phyloP scores from a whole-genome alignment of 2,888 invertebrate genomes.

The Aleiodes leptofemur region DNA sequence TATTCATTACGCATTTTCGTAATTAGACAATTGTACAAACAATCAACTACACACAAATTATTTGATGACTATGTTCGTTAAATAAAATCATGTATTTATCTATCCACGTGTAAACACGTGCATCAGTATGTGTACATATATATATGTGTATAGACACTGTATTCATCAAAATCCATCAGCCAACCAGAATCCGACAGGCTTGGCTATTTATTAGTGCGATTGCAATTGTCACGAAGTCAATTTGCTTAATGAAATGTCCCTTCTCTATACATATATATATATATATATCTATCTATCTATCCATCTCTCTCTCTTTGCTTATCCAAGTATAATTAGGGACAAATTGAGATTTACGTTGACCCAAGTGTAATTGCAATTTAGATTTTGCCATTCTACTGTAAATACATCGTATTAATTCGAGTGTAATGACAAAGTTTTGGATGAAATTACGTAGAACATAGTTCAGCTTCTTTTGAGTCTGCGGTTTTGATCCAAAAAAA shows the following conservation, averaged over 20 bases:
- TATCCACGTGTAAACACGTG: conserved; percentile 26
- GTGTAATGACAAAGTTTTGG: conserved; percentile 72
- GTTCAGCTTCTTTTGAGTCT: conserved; percentile 57
- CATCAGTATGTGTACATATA: not conserved
- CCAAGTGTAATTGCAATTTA: conserved; percentile 13
- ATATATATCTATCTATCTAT: not conserved
- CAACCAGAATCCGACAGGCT: conserved; percentile 23
- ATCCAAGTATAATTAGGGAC: conserved; percentile 45
- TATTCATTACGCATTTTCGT: conserved; percentile 57
- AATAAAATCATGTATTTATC: conserved; percentile 39
- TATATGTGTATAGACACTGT: too few species aligned
- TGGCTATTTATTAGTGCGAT: conserved; percentile 48
- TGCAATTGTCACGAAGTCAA: conserved; percentile 45
- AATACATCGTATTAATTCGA: conserved; percentile 46
- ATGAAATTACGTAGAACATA: conserved; percentile 70
- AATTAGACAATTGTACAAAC: conserved; percentile 55
- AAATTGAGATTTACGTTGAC: conserved; percentile 40
- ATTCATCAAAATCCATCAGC: conserved; percentile 32
- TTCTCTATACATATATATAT: not conserved
- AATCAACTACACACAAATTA: conserved; percentile 11
- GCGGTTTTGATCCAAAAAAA: conserved; percentile 39
- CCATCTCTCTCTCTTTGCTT: conserved; percentile 5
- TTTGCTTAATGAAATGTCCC: conserved; percentile 30
- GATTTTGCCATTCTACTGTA: conserved; percentile 1
- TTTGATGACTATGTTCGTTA: not conserved